Percentiles rank a stretch among this genome's conserved stretches.
phyloP scores from a whole-genome alignment of 2,113 vertebrate genomes.

The Anolis sagrei region DNA sequence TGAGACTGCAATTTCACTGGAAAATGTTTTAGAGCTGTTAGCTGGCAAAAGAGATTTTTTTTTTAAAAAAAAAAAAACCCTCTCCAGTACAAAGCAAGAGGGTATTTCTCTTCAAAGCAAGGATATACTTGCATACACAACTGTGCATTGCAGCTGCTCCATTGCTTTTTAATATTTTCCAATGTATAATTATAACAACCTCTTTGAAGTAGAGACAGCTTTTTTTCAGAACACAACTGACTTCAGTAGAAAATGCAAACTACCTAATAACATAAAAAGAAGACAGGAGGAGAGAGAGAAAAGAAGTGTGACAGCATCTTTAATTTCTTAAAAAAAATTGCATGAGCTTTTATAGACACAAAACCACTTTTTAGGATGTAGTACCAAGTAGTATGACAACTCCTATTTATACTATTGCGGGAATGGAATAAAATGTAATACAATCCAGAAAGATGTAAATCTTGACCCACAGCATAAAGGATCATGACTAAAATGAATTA shows the following conservation, averaged over 20 bases:
- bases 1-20: not conserved
- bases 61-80: constrained; percentile 54
- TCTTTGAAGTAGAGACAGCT: constrained; percentile 27
- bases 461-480: too few species aligned
- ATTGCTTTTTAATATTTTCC: constrained; percentile 56
- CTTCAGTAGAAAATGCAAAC: not conserved
- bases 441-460: too few species aligned
- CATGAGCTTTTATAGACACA: too few species aligned
- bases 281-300: too few species aligned
- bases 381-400: too few species aligned
- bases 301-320: too few species aligned
- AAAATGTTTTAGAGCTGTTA: constrained; percentile 54
- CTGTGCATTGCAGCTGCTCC: constrained; percentile 51
- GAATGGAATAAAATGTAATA: too few species aligned
- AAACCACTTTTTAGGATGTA: too few species aligned
- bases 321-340: too few species aligned
- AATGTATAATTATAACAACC: constrained; percentile 30
- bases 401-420: too few species aligned
- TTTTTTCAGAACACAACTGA: not conserved
- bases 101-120: constrained; percentile 55
- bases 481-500: too few species aligned
- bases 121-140: constrained; percentile 3
- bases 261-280: not conserved
- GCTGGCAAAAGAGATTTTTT: constrained; percentile 32
- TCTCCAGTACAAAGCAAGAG: constrained; percentile 57